Base-by-base conservation (phyloP, 1,140 invertebrate genomes). In the Paramacrobiotus metropolitanus region DNA sequence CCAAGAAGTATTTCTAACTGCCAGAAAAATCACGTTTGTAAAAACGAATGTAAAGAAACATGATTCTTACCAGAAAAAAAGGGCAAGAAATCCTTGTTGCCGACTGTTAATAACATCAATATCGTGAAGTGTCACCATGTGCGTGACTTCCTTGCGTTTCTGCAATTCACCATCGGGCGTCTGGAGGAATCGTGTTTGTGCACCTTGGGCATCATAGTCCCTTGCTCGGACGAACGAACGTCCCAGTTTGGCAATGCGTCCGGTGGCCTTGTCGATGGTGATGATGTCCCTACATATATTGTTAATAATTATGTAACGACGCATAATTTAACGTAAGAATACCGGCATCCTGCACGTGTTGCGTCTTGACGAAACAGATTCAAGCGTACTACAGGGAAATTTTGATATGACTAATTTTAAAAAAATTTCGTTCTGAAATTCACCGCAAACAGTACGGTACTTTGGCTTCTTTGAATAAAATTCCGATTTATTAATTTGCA, bases 131-230 rank as follows among this genome's bases (percentile, higher is more conserved):
- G 88, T 92, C 0, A 97, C 91, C 0, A 92, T 98, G 73, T 99
- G 94, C 0, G 96, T 89, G 0, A 95, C 92, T 77, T 97, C 92
- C 71, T 96, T 95, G n/a, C 93, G 78, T 70, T 97, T 98, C 75
- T 97, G 92, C 4, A 99, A 74, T 77, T 99, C 94, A 0, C 94
- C 94, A 68, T 97, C 92, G 0, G 94, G 94, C 75, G 92, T 97
- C 65, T 96, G 92, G 0, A 99, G 90, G 76, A 97, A 97, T 65
- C 89, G 83, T 3, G 77, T 78, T 68, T 75, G 87, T 61, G 87
- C 81, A 2, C 88, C 87, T 63, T 91, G 94, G 1, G 94, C 94
- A 76, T 99, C 94, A 72, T 97, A 99, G 73, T 98, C 94, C 34
- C 91, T 77, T 15, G 92, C 89, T 65, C 92, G 77, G 0, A 91